These are phyloP conservation scores for Serinus canaria DNA, from an alignment of 2,113 vertebrate genomes.

Conservation along the genomic window DNA sequence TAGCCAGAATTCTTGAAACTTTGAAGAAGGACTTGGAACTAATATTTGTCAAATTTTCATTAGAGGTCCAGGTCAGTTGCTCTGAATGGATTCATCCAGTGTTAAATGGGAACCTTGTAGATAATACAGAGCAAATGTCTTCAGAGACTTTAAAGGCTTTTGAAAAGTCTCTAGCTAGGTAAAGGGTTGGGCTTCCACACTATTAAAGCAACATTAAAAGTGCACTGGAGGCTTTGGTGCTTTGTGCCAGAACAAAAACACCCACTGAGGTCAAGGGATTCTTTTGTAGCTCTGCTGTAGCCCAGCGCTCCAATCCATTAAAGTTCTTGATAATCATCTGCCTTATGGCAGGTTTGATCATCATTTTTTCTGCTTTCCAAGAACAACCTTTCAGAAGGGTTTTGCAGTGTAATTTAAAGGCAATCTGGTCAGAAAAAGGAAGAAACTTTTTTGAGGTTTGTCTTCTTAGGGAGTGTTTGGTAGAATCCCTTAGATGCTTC, in stretches of 20 bases:
- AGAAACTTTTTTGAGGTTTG: neutral
- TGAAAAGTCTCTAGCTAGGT: neutral
- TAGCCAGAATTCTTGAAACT: neutral
- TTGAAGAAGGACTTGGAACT: neutral
- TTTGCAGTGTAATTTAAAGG: slow-evolving; percentile 32
- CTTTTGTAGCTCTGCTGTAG: slow-evolving; percentile 34
- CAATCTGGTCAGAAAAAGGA: slow-evolving; percentile 8
- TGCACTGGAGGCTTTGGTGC: neutral
- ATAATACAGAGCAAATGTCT: neutral
- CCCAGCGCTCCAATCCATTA: neutral
- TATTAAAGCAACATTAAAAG: slow-evolving; percentile 13
- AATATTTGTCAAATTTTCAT: slow-evolving; percentile 11
- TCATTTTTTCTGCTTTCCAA: slow-evolving; percentile 8
- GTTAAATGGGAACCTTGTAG: neutral
- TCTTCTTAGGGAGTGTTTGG: neutral
- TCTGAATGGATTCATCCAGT: neutral
- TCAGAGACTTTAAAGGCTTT: neutral
- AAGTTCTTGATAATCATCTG: slow-evolving; percentile 60
- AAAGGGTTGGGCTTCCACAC: neutral
- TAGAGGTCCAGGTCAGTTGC: neutral
- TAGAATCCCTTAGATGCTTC: neutral
- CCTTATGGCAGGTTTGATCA: slow-evolving; percentile 34
- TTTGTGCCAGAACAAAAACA: slow-evolving; percentile 56
- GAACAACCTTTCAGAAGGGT: slow-evolving; percentile 35
- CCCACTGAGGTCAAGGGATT: slow-evolving; percentile 21